Evolutionary conservation across 2,888 invertebrate genomes (phyloP).

Genomic region (Belgica antarctica): DNA sequence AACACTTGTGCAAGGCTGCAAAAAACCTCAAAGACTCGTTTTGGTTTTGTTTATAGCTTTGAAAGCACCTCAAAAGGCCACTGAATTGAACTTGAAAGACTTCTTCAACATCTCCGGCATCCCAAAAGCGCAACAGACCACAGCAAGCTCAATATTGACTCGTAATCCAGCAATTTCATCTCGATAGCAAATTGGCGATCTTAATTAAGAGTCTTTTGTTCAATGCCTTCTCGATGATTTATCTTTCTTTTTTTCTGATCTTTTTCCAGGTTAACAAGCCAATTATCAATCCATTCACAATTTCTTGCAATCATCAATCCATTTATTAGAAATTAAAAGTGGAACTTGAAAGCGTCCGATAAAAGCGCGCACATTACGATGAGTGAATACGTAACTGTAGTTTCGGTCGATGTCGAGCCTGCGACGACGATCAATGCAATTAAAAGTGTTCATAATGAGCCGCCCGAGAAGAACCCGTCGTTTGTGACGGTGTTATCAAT

Average conservation of each 20-base stretch:
- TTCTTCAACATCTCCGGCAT: too few relatives aligned
- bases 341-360: background rate
- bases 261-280: conserved; percentile 39
- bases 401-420: conserved; percentile 59
- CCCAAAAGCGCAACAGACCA: too few relatives aligned
- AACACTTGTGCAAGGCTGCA: too few relatives aligned
- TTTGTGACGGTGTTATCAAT: conserved; percentile 65
- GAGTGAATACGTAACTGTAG: conserved; percentile 62
- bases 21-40: too few relatives aligned
- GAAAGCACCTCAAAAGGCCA: too few relatives aligned
- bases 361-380: conserved; percentile 43
- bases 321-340: conserved; percentile 23
- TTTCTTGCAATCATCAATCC: conserved; percentile 12
- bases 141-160: too few relatives aligned
- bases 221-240: background rate
- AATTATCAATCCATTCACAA: conserved; percentile 30
- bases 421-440: conserved; percentile 45
- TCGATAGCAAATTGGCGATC: background rate
- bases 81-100: too few relatives aligned
- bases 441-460: background rate
- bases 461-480: conserved; percentile 50
- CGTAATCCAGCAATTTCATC: too few relatives aligned
- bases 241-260: background rate
- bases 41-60: too few relatives aligned
- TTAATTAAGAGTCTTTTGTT: conserved; percentile 26